A percentile compares a stretch with the other conserved stretches of the same genome.
phyloP scores from a whole-genome alignment of 1,140 invertebrate species.

The Drosophila takahashii region DNA sequence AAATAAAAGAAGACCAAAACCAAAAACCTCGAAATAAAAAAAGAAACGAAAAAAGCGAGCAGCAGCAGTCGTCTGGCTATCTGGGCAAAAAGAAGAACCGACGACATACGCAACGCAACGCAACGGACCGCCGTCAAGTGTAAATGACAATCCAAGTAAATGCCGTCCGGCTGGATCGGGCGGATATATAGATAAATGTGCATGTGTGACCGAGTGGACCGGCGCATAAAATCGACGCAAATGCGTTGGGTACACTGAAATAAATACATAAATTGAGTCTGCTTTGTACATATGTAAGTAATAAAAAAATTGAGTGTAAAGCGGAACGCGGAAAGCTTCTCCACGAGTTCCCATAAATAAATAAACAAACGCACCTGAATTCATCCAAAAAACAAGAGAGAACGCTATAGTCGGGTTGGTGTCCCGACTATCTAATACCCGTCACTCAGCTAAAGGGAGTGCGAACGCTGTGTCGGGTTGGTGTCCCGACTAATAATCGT shows the following conservation, averaged over 20 bases:
- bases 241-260: constrained; percentile 37
- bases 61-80: constrained; percentile 8
- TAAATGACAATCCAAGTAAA: constrained; percentile 52
- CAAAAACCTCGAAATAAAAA: constrained; percentile 8
- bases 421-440: too few species aligned
- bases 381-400: background rate
- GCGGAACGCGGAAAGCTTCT: constrained; percentile 9
- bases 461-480: too few species aligned
- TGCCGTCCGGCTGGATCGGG: constrained; percentile 33
- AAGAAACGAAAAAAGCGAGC: constrained; percentile 1
- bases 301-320: constrained; percentile 10
- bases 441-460: too few species aligned
- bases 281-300: constrained; percentile 8
- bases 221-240: constrained; percentile 43
- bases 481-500: too few species aligned
- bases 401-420: too few species aligned
- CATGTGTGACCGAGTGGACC: constrained; percentile 10
- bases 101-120: constrained; percentile 7
- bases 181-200: constrained; percentile 14
- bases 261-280: constrained; percentile 24
- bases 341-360: constrained; percentile 1
- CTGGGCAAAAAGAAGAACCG: background rate
- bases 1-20: constrained; percentile 4
- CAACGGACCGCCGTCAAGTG: constrained; percentile 42
- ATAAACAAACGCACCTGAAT: constrained; percentile 1